Evolutionary conservation across 1,140 invertebrate genomes (phyloP), one percentile per base, ranked within the genome.

Genomic region (Trichonephila clavata): DNA sequence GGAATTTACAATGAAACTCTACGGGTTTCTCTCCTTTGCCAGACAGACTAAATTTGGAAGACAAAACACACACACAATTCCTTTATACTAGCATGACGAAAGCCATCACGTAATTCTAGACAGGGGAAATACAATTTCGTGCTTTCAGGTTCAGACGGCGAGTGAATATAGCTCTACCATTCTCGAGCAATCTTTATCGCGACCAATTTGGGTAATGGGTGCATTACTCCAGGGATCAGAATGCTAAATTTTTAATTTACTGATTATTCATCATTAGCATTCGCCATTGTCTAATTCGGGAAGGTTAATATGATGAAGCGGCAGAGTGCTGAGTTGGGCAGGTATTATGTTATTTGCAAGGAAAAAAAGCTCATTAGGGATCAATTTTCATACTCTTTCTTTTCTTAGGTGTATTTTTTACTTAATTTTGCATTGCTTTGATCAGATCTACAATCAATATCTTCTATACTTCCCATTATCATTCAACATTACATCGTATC

Each of bases 121-220:
- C 3, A 27, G 27, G 32, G 68, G 27, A 10, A 77, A 68, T 65
- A 24, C 24, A 18, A 27, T 77, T 77, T 39, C 24, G 14, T 1
- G 24, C 16, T 77, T 20, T 77, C 68, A 13, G 2, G 18, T 77
- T 77, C 7, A 77, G 68, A 77, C 6, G 24, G 68, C 32, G 5
- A 18, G 16, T 14, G 10, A 24, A 77, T 32, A 18, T 32, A 77
- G 24, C 4, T 2, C 16, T 77, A 18, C 27, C 68, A 32, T 27
- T 18, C 27, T 18, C 13, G 16, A 24, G 27, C 68, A 14, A 16
- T 4, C 24, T 18, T 32, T 32, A 32, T 39, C 16, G 10, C 24
- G 14, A 5, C 18, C 68, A 77, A 77, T 77, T 77, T 77, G 27
- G 68, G 18, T 77, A 77, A 77, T 77, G 68, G 27, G 68, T 77